Percentiles rank a stretch among this genome's conserved stretches.
These are phyloP conservation scores for Dipodomys merriami DNA, from an alignment of 2,113 vertebrate genomes.

Conservation along the genomic window DNA sequence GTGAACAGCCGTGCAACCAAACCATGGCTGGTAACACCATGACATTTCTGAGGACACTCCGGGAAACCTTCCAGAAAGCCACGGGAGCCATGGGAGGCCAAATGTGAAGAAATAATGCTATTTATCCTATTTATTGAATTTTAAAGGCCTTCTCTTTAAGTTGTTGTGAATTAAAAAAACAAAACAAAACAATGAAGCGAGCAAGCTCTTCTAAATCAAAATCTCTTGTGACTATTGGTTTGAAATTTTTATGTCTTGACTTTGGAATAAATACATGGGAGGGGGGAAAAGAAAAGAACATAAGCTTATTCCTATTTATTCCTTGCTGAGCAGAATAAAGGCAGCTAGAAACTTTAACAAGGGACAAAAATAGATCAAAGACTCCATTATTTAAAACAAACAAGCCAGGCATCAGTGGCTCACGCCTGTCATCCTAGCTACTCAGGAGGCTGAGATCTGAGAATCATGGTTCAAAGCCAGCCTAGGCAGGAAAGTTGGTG, in stretches of 20 bases:
- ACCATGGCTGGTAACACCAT: conserved; percentile 40
- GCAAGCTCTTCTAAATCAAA: neutral
- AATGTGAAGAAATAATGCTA: conserved; percentile 57
- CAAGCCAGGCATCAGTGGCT: too few species aligned
- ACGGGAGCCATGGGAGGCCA: fast-evolving
- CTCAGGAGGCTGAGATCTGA: too few species aligned
- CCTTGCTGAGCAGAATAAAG: neutral
- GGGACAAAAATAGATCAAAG: neutral
- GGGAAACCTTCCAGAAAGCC: conserved; percentile 66
- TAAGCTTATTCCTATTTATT: neutral
- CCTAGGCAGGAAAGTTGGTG: too few species aligned
- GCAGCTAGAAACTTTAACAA: neutral
- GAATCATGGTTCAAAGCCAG: too few species aligned
- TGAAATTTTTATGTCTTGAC: neutral
- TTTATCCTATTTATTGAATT: conserved; percentile 82
- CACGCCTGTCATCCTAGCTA: too few species aligned
- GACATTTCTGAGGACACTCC: conserved; percentile 68
- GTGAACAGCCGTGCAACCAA: conserved; percentile 69
- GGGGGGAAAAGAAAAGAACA: neutral
- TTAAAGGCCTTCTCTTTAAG: conserved; percentile 42
- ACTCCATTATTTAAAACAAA: neutral
- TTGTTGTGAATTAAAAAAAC: conserved; percentile 18
- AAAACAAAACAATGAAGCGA: neutral
- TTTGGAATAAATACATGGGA: conserved; percentile 65
- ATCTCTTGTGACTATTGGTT: conserved; percentile 17